Evolutionary conservation across 2,797 vertebrate genomes (phyloP).

Genomic region (Orientallactaga sibirica): DNA sequence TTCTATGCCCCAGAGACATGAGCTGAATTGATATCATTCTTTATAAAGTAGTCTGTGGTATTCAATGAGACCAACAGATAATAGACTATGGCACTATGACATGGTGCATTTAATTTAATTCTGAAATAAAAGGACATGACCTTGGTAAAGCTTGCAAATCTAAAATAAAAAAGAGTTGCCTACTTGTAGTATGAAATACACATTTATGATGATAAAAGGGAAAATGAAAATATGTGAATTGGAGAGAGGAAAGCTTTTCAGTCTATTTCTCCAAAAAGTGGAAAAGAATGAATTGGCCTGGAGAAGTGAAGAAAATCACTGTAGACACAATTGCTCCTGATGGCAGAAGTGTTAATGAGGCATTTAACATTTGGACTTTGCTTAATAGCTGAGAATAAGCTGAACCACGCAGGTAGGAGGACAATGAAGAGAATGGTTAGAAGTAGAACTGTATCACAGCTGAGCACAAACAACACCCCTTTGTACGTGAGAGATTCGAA

Average conservation of each 20-base stretch:
- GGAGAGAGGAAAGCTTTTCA: slow-evolving; percentile 25
- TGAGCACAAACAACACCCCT: slow-evolving; percentile 58
- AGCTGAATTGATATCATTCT: not conserved
- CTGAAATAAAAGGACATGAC: not conserved
- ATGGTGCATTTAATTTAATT: not conserved
- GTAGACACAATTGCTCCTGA: slow-evolving; percentile 49
- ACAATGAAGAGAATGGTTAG: slow-evolving; percentile 37
- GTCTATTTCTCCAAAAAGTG: slow-evolving; percentile 3
- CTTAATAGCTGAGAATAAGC: slow-evolving; percentile 67
- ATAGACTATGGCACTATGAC: not conserved
- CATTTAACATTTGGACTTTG: slow-evolving; percentile 79
- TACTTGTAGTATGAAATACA: not conserved
- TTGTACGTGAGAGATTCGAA: slow-evolving; percentile 13
- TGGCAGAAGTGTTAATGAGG: slow-evolving; percentile 75
- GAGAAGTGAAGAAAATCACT: slow-evolving; percentile 57
- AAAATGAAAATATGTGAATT: not conserved
- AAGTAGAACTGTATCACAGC: slow-evolving; percentile 33
- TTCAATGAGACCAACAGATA: not conserved
- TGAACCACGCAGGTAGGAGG: slow-evolving; percentile 13
- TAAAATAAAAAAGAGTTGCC: not conserved
- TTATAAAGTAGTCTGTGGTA: not conserved
- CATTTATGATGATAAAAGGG: not conserved
- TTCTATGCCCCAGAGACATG: not conserved
- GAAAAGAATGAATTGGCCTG: slow-evolving; percentile 23
- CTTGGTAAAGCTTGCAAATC: not conserved